Percentiles rank a stretch among this genome's conserved stretches.
Conservation (phyloP, 2,888 invertebrate species). For the Machimus rusticus region DNA sequence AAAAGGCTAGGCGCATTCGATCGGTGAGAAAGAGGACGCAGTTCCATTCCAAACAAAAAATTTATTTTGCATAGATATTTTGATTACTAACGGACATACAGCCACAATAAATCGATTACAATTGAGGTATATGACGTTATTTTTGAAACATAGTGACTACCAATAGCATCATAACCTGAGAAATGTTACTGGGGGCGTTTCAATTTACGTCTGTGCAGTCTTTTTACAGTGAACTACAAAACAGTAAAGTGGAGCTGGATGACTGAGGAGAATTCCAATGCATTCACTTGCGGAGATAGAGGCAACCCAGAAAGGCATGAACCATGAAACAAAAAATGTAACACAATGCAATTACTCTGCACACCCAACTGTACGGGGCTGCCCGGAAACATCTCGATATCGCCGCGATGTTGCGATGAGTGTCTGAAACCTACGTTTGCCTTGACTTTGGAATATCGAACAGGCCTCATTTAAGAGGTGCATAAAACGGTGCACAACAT, state of each 20-base stretch:
- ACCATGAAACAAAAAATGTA: conserved; percentile 37
- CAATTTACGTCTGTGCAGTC: conserved; percentile 14
- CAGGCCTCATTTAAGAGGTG: not conserved
- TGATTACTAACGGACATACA: not conserved
- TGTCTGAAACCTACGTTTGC: not conserved
- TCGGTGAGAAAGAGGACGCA: not conserved
- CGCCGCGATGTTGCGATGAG: not conserved
- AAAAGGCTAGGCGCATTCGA: not conserved
- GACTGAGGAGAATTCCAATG: conserved; percentile 9
- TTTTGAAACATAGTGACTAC: not conserved
- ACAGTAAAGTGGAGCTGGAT: not conserved
- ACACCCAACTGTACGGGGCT: not conserved
- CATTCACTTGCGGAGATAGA: conserved; percentile 31
- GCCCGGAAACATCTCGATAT: conserved; percentile 13
- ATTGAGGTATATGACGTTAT: not conserved
- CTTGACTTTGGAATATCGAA: conserved; percentile 17
- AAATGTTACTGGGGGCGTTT: conserved; percentile 23
- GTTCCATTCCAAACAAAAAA: not conserved
- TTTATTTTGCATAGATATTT: conserved; percentile 1
- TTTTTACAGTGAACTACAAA: conserved; percentile 11
- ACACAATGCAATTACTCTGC: conserved; percentile 41
- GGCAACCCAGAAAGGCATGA: conserved; percentile 36
- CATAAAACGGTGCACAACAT: not conserved
- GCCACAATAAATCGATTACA: not conserved
- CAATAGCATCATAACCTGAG: not conserved